Base-by-base conservation (phyloP, 1,140 invertebrate species). In the Drosophila sturtevanti region DNA sequence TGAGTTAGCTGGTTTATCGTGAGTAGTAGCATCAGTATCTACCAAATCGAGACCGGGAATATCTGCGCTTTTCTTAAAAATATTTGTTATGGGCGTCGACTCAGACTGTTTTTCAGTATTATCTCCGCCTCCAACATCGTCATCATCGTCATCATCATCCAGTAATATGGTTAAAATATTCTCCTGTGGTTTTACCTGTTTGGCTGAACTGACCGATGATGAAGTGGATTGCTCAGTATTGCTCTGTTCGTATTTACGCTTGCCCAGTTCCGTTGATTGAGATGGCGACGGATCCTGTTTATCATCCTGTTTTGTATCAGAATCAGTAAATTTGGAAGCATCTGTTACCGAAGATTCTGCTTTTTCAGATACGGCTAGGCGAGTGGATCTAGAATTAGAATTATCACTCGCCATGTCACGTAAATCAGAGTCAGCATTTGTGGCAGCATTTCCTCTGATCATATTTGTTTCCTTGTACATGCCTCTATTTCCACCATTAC, bases 11-110 rank as follows among this genome's bases (percentile, higher is more conserved):
- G 81, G 77, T 18, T 81, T 87, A 34, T 10, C 9, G 6, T 34
- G 16, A 21, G 55, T 38, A 9, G 24, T 38, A 9, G 24, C 51
- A 16, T 38, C 31, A 67, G 27, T 63, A 14, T 92, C 92, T 9
- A 95, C 94, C 69, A 95, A 92, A 92, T 95, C 95, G 44, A 95
- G 92, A 9, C 95, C 95, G 10, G 95, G 95, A 71, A 95, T 95
- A 35, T 93, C 94, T 12, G 87, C 89, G 11, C 48, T 79, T 62
- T 90, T 91, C n/a, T 90, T 90, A 41, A 91, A 91, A n/a, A 91
- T 80, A 37, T 74, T 82, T 16, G 70, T 71, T 69, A 91, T 91
- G 11, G 74, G 56, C n/a, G 71, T 68, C 10, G 65, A 16, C n/a
- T 14, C 52, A 12, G 38, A 16, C 1, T 52, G 27, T 12, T 14